Evolutionary conservation across 2,888 invertebrate genomes (phyloP).

Genomic region (Eilema griseolum): DNA sequence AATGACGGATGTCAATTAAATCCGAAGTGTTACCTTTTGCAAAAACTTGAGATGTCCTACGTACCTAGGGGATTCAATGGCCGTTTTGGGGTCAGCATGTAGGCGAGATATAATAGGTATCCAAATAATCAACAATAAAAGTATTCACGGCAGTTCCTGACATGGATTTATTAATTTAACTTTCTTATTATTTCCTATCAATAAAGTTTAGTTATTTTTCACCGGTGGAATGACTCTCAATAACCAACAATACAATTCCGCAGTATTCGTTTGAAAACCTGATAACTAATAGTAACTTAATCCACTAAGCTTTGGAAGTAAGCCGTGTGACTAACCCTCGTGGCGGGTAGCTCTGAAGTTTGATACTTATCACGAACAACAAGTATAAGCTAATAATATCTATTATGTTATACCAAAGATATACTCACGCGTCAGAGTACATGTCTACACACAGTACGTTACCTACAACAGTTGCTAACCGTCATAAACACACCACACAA

Average conservation of each 20-base stretch:
- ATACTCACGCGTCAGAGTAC: constrained; percentile 68
- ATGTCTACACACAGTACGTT: constrained; percentile 47
- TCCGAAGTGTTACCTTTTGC: background rate
- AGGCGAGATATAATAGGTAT: background rate
- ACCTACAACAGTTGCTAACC: constrained; percentile 38
- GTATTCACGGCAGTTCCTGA: background rate
- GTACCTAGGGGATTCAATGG: background rate
- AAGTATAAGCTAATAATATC: background rate
- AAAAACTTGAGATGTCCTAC: background rate
- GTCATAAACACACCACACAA: constrained; percentile 34
- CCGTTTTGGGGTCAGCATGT: background rate
- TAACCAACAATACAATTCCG: background rate
- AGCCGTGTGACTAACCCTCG: background rate
- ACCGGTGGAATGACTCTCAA: background rate
- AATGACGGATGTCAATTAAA: background rate
- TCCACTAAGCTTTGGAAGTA: background rate
- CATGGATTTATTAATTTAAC: background rate
- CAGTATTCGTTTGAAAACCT: background rate
- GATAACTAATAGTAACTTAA: background rate
- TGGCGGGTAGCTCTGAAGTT: background rate
- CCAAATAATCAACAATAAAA: background rate
- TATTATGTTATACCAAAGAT: background rate
- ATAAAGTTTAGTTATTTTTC: background rate
- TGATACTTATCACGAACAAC: background rate
- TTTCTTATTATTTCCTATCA: background rate